Percentiles rank a stretch among this genome's conserved stretches.
Evolutionary conservation across 2,797 vertebrate genomes (phyloP).

Genomic region (Melanotaenia parkinsoni): DNA sequence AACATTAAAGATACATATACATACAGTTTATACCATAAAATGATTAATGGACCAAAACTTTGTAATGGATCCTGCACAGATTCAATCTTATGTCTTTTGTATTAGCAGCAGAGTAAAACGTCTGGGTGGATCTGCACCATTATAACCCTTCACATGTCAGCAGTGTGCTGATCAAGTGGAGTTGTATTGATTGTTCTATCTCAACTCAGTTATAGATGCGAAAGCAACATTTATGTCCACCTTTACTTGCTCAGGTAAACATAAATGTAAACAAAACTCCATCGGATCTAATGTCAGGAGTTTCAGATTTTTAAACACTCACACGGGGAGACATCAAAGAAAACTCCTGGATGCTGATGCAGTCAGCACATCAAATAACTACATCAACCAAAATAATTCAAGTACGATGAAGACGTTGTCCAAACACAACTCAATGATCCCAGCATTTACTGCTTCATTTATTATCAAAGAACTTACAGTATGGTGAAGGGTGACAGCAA

Average conservation of each 20-base stretch:
- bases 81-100: neutral
- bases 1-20: neutral
- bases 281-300: neutral
- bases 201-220: neutral
- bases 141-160: too few species aligned
- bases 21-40: neutral
- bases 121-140: too few species aligned
- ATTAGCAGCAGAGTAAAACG: too few species aligned
- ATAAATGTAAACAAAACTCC: neutral
- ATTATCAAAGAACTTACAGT: too few species aligned
- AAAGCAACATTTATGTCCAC: neutral
- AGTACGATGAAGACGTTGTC: too few species aligned
- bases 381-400: too few species aligned
- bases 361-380: too few species aligned
- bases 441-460: too few species aligned
- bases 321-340: too few species aligned
- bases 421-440: too few species aligned
- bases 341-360: too few species aligned
- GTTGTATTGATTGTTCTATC: neutral
- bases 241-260: neutral
- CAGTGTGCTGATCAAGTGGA: neutral
- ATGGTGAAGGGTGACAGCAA: too few species aligned
- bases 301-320: neutral
- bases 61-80: neutral
- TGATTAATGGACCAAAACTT: neutral